Conservation (phyloP, 2,113 vertebrate genomes). For the Corythornis madagascariensis region DNA sequence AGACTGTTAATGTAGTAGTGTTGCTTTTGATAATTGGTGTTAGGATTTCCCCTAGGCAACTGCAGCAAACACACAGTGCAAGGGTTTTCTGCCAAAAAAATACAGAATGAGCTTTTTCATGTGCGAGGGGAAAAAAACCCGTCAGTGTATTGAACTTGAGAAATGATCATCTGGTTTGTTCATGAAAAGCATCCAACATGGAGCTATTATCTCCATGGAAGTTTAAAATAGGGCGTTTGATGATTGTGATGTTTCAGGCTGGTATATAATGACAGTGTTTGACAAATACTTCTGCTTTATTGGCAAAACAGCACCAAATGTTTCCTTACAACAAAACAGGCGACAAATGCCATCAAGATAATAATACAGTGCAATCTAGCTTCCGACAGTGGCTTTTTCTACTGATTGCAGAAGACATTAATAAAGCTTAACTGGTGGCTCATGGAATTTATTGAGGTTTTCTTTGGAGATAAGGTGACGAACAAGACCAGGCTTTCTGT, state of each 20-base stretch:
- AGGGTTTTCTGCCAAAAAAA: conserved; percentile 39
- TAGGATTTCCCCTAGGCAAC: conserved; percentile 65
- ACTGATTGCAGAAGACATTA: background rate
- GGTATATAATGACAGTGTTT: conserved; percentile 16
- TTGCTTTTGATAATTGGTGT: conserved; percentile 54
- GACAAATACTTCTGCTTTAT: conserved; percentile 47
- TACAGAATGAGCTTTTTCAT: conserved; percentile 54
- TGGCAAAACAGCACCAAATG: conserved; percentile 51
- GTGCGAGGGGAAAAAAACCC: conserved; percentile 18
- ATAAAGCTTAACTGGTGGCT: background rate
- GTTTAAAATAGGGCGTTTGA: background rate
- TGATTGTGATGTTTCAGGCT: conserved; percentile 10
- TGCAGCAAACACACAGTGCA: conserved; percentile 25
- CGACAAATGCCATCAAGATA: background rate
- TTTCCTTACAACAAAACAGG: background rate
- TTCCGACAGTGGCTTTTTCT: background rate
- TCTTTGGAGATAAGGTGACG: background rate
- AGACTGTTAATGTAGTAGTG: background rate
- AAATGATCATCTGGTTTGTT: background rate
- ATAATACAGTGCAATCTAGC: background rate
- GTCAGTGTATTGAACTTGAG: conserved; percentile 23
- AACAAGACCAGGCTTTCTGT: background rate
- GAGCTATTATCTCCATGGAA: conserved; percentile 25
- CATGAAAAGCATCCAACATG: conserved; percentile 4
- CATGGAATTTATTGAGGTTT: background rate